Conservation (phyloP, 2,797 vertebrate genomes). For the Jordanella pulchra region DNA sequence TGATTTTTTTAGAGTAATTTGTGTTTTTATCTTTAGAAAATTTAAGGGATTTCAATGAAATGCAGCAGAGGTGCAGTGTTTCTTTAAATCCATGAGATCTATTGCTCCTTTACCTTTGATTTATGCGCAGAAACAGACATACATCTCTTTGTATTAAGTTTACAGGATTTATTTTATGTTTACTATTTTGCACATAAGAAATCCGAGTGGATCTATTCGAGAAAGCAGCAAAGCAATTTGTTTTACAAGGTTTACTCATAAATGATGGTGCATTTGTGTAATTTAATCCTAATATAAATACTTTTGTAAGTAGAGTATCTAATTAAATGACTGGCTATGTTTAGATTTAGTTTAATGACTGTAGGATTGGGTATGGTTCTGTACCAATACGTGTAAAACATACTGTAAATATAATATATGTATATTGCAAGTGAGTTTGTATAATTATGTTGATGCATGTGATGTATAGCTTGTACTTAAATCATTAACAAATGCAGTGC, state of each 20-base stretch:
- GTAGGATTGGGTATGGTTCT: too few species aligned
- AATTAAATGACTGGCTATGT: neutral
- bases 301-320: neutral
- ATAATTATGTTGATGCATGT: neutral
- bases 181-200: constrained; percentile 36
- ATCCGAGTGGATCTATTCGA: constrained; percentile 32
- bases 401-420: too few species aligned
- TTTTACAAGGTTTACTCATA: constrained; percentile 40
- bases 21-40: constrained; percentile 18
- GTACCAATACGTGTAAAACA: too few species aligned
- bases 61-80: neutral
- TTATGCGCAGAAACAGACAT: neutral
- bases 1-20: constrained; percentile 36
- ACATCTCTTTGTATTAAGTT: constrained; percentile 11
- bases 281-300: neutral
- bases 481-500: constrained; percentile 33
- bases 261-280: neutral
- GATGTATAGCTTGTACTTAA: constrained; percentile 24
- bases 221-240: constrained; percentile 58
- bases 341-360: too few species aligned
- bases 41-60: constrained; percentile 2
- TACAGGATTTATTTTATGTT: constrained; percentile 21
- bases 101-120: neutral
- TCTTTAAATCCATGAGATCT: too few species aligned
- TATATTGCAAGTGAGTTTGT: neutral